Evolutionary conservation across 2,797 vertebrate species (phyloP).

Genomic region (Lacerta agilis): DNA sequence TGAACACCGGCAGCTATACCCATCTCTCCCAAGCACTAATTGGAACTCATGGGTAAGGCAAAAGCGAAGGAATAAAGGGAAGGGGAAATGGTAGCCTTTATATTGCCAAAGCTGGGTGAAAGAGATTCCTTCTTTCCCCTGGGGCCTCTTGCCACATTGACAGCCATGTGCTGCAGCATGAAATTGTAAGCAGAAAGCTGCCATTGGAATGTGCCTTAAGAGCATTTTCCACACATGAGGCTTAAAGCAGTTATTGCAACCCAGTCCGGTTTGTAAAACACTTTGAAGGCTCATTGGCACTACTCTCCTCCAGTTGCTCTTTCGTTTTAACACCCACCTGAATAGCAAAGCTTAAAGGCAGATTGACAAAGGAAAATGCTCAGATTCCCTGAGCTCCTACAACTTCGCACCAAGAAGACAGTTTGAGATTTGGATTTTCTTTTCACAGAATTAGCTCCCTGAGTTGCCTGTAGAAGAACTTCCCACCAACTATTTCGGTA

Average conservation of each 20-base stretch:
- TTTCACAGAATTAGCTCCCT: not conserved
- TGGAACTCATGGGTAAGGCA: not conserved
- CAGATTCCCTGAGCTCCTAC: not conserved
- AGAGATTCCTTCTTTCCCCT: not conserved
- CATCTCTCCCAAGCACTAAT: not conserved
- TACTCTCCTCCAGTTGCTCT: not conserved
- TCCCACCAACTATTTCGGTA: accelerated
- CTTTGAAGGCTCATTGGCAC: not conserved
- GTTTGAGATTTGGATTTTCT: not conserved
- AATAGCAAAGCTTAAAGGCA: not conserved
- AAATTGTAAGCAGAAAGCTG: not conserved
- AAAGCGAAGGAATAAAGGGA: not conserved
- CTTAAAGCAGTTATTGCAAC: not conserved
- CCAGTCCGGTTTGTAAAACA: not conserved
- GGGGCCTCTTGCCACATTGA: no score
- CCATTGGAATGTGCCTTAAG: not conserved
- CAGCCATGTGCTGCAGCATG: not conserved
- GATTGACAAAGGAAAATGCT: not conserved
- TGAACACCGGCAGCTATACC: not conserved
- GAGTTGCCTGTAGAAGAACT: not conserved
- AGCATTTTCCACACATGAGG: not conserved
- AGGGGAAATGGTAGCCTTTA: not conserved
- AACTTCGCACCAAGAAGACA: not conserved
- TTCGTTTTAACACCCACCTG: not conserved
- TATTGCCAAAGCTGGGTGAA: not conserved